These are phyloP conservation scores for Muntiacus muntjak DNA, from an alignment of 2,113 vertebrate species.

Conservation along the genomic window DNA sequence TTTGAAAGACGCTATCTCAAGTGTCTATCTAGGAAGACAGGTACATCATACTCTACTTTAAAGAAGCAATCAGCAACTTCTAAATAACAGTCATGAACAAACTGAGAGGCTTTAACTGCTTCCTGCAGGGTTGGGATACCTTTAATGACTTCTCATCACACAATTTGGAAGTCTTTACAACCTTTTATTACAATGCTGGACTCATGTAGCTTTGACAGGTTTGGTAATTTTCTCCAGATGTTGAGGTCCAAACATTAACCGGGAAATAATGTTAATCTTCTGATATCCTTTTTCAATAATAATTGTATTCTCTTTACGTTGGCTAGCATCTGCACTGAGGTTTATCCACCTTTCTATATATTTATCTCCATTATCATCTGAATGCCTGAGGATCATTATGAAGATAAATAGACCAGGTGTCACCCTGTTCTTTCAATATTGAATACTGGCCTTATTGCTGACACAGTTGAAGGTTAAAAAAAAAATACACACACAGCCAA, in stretches of 20 bases:
- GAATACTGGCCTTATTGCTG: slow-evolving; percentile 71
- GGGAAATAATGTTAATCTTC: slow-evolving; percentile 83
- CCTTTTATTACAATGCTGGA: slow-evolving; percentile 80
- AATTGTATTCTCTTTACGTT: slow-evolving; percentile 76
- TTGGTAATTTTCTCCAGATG: slow-evolving; percentile 81
- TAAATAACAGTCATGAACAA: slow-evolving; percentile 83
- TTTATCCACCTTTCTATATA: slow-evolving; percentile 77
- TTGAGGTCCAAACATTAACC: slow-evolving; percentile 85
- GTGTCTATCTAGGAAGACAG: slow-evolving; percentile 84
- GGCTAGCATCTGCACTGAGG: slow-evolving; percentile 76
- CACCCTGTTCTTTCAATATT: slow-evolving; percentile 67
- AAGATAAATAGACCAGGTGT: slow-evolving; percentile 67
- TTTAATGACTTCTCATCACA: slow-evolving; percentile 84
- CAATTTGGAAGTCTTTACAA: slow-evolving; percentile 82
- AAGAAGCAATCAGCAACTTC: slow-evolving; percentile 87
- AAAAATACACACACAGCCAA: not conserved
- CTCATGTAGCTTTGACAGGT: slow-evolving; percentile 82
- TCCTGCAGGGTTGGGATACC: slow-evolving; percentile 86
- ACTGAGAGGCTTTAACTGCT: slow-evolving; percentile 87
- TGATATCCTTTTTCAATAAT: slow-evolving; percentile 71
- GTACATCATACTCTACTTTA: slow-evolving; percentile 85
- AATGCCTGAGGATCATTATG: slow-evolving; percentile 76
- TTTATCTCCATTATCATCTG: slow-evolving; percentile 55
- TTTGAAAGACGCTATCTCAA: slow-evolving; percentile 81
- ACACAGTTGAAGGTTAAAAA: slow-evolving; percentile 70